Percentiles rank a stretch among this genome's conserved stretches.
phyloP scores from a whole-genome alignment of 1,140 invertebrate species.

The Heliothis subflexa region DNA sequence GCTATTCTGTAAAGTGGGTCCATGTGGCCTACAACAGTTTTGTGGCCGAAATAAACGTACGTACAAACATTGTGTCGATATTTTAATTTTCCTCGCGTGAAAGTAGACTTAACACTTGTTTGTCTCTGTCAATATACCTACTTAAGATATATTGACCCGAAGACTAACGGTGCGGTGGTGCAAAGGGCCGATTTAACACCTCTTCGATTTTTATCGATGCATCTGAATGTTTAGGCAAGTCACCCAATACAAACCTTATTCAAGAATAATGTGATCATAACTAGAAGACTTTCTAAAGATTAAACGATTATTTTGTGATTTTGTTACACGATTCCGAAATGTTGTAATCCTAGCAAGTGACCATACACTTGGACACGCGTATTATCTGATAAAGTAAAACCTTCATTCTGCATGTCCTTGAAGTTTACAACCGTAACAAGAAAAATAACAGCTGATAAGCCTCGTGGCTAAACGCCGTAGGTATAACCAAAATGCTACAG shows the following conservation, averaged over 20 bases:
- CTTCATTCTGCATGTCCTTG: neutral
- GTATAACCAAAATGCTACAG: neutral
- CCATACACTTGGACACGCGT: too few species aligned
- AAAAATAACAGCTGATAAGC: neutral
- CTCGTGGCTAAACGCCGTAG: neutral
- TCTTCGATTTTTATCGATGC: neutral
- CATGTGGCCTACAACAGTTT: neutral
- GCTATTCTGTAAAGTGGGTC: constrained; percentile 8
- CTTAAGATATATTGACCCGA: constrained; percentile 32
- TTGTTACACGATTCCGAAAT: too few species aligned
- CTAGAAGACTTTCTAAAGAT: neutral
- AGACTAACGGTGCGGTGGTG: constrained; percentile 8
- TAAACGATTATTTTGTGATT: too few species aligned
- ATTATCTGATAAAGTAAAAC: neutral
- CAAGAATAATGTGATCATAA: neutral
- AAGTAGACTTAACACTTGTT: constrained; percentile 16
- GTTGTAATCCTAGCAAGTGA: too few species aligned
- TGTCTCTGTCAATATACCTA: constrained; percentile 5
- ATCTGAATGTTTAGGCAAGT: neutral
- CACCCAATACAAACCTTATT: too few species aligned
- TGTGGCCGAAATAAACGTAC: constrained; percentile 1
- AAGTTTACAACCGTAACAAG: constrained; percentile 3
- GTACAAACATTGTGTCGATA: constrained; percentile 14
- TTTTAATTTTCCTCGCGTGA: constrained; percentile 7
- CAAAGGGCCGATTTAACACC: neutral